A percentile compares a stretch with the other conserved stretches of the same genome.
Conservation (phyloP, 2,888 invertebrate species). For the Argyresthia albistria region DNA sequence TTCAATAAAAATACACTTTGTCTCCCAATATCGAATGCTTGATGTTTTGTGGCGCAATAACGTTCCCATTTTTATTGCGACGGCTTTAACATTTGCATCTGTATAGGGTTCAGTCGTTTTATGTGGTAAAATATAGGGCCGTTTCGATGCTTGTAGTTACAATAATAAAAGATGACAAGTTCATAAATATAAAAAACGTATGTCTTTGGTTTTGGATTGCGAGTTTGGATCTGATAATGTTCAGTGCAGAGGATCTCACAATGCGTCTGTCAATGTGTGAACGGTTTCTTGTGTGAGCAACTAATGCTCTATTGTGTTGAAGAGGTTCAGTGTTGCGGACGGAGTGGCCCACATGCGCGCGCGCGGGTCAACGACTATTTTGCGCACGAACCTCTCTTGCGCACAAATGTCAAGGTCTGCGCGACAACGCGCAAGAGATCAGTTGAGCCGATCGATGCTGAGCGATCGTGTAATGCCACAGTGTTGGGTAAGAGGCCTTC, state of each 20-base stretch:
- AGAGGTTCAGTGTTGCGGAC: constrained; percentile 17
- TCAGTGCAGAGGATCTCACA: constrained; percentile 9
- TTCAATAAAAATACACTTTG: constrained; percentile 32
- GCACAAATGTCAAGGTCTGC: constrained; percentile 52
- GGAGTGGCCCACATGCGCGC: constrained; percentile 33
- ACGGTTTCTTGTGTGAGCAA: neutral
- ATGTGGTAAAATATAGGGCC: constrained; percentile 4
- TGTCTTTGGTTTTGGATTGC: constrained; percentile 21
- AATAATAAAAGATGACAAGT: constrained; percentile 10
- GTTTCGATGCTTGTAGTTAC: constrained; percentile 9
- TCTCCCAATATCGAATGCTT: constrained; percentile 50
- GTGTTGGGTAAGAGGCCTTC: neutral
- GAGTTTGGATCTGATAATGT: constrained; percentile 47
- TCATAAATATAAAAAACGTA: too few species aligned
- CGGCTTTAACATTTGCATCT: constrained; percentile 59
- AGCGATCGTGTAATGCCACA: constrained; percentile 5
- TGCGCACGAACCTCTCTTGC: constrained; percentile 14
- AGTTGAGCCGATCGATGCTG: neutral
- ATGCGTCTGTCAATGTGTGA: neutral
- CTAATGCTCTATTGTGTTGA: neutral
- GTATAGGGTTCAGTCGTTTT: constrained; percentile 35
- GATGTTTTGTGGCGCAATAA: constrained; percentile 60
- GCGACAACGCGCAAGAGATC: constrained; percentile 7
- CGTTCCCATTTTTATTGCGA: constrained; percentile 57
- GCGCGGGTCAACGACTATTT: constrained; percentile 38